phyloP scores from a whole-genome alignment of 2,797 vertebrate genomes.

The Clarias fuscus region DNA sequence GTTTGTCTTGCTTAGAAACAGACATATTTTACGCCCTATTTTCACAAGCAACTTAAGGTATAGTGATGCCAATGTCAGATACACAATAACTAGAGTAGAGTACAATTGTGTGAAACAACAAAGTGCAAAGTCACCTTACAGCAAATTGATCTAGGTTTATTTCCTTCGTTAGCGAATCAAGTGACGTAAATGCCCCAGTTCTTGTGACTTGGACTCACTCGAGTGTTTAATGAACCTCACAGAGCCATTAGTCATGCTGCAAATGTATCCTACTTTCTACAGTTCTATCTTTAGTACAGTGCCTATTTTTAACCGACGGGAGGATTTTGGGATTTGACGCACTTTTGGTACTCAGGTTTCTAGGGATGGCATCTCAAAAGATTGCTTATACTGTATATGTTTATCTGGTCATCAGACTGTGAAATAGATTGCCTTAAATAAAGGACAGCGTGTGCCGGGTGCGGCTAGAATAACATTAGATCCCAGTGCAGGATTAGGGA shows the following conservation, averaged over 20 bases:
- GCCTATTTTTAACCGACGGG: constrained; percentile 45
- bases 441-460: constrained; percentile 47
- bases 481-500: constrained; percentile 38
- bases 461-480: constrained; percentile 47
- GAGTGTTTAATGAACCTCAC: constrained; percentile 48
- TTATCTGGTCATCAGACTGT: constrained; percentile 55
- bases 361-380: constrained; percentile 45
- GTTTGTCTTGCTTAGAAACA: constrained; percentile 10
- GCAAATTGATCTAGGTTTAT: not conserved
- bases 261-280: constrained; percentile 25
- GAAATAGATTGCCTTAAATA: constrained; percentile 51
- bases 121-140: constrained; percentile 1
- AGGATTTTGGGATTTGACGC: constrained; percentile 50
- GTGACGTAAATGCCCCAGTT: constrained; percentile 40
- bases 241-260: constrained; percentile 45
- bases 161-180: not conserved
- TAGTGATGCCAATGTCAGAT: not conserved
- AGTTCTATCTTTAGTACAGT: constrained; percentile 35
- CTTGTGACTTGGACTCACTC: constrained; percentile 29
- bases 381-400: constrained; percentile 47
- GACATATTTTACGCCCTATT: not conserved
- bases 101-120: not conserved
- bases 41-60: not conserved
- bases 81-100: not conserved
- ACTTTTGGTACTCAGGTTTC: constrained; percentile 51